phyloP scores from a whole-genome alignment of 2,797 vertebrate genomes.

The Sarcoramphus papa region DNA sequence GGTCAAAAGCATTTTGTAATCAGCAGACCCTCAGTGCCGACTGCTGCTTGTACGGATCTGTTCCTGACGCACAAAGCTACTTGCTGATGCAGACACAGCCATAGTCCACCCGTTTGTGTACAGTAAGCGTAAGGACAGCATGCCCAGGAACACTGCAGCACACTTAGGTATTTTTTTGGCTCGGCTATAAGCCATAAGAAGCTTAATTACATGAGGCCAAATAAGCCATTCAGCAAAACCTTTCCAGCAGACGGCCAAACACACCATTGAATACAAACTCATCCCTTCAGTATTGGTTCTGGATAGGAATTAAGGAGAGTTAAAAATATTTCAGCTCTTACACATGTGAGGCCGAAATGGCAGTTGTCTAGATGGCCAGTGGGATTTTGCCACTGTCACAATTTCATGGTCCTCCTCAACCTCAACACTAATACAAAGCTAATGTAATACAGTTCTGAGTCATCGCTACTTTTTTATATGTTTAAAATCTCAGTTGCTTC shows the following conservation, averaged over 20 bases:
- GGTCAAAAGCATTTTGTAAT: background rate
- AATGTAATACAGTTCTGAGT: background rate
- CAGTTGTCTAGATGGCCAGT: background rate
- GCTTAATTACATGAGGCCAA: slow-evolving; percentile 43
- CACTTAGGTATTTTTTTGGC: background rate
- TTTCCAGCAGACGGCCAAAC: background rate
- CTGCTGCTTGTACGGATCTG: background rate
- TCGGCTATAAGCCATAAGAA: background rate
- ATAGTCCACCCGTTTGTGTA: background rate
- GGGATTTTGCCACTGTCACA: background rate
- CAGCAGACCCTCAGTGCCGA: background rate
- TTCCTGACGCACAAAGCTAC: background rate
- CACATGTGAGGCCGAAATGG: background rate
- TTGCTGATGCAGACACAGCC: background rate
- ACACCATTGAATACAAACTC: background rate
- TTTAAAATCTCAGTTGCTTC: slow-evolving; percentile 18
- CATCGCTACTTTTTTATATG: background rate
- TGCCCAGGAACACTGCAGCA: background rate
- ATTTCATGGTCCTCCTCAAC: background rate
- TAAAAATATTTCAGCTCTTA: background rate
- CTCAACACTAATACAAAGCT: background rate
- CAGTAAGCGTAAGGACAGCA: background rate
- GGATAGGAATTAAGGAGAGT: background rate
- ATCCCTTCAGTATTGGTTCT: background rate
- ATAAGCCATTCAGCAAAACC: slow-evolving; percentile 20